Evolutionary conservation across 2,797 vertebrate genomes (phyloP).

Genomic region (Delichon dasypus): DNA sequence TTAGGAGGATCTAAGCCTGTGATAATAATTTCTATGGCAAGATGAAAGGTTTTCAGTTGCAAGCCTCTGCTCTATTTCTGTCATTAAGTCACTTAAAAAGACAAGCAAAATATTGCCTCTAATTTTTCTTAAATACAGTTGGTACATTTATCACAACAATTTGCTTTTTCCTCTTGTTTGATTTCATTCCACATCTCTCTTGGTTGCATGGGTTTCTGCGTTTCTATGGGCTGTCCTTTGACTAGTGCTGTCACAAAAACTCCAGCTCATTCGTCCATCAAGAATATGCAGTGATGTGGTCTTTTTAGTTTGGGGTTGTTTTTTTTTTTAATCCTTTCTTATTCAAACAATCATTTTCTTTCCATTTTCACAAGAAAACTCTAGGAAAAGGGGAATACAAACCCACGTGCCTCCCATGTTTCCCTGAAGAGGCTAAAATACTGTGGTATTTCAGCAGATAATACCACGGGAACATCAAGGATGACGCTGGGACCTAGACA

Average conservation of each 20-base stretch:
- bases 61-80: slow-evolving; percentile 11
- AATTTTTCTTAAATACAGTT: slow-evolving; percentile 63
- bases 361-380: neutral
- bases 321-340: neutral
- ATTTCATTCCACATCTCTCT: slow-evolving; percentile 28
- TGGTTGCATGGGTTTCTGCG: slow-evolving; percentile 30
- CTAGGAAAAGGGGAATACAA: neutral
- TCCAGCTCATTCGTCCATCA: slow-evolving; percentile 6
- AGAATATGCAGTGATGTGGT: neutral
- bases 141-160: slow-evolving; percentile 56
- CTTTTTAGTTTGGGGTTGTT: too few relatives aligned
- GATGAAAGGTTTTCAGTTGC: neutral
- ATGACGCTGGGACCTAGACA: neutral
- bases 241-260: slow-evolving; percentile 24
- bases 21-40: neutral
- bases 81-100: slow-evolving; percentile 41
- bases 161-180: slow-evolving; percentile 55
- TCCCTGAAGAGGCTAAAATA: neutral
- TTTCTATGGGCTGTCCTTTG: slow-evolving; percentile 42
- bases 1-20: neutral
- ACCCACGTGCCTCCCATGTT: neutral
- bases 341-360: neutral
- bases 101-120: slow-evolving; percentile 51
- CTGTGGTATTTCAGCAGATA: neutral
- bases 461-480: neutral